Evolutionary conservation across 2,797 vertebrate species (phyloP).

Genomic region (Acanthornis magna): DNA sequence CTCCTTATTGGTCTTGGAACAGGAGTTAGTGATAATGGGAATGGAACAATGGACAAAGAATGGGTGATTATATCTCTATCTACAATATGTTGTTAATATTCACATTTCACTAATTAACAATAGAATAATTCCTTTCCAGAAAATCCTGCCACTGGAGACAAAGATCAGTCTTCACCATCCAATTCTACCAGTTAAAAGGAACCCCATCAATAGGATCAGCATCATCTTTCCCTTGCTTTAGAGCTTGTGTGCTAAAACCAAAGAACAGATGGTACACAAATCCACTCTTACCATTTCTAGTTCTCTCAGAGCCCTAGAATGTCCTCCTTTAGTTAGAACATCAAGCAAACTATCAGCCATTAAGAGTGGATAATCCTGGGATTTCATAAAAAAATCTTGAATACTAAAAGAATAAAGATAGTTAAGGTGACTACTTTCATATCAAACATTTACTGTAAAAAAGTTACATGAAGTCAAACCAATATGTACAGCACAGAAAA

Average conservation of each 20-base stretch:
- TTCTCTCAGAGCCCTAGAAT: slow-evolving; percentile 85
- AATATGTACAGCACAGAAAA: not conserved
- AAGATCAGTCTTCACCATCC: not conserved
- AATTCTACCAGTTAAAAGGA: not conserved
- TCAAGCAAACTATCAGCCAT: slow-evolving; percentile 94
- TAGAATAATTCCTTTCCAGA: not conserved
- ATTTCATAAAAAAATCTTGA: slow-evolving; percentile 86
- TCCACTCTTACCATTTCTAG: slow-evolving; percentile 75
- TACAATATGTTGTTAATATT: not conserved
- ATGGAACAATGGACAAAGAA: not conserved
- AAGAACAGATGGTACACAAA: not conserved
- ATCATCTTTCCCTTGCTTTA: not conserved
- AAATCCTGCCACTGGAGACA: not conserved
- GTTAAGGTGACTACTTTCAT: not conserved
- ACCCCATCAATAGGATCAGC: not conserved
- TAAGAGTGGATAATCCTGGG: slow-evolving; percentile 87
- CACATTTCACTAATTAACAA: not conserved
- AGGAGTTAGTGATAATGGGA: not conserved
- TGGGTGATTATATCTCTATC: not conserved
- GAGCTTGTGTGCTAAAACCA: not conserved
- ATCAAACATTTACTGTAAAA: not conserved
- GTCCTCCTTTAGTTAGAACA: slow-evolving; percentile 90
- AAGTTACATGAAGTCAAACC: not conserved
- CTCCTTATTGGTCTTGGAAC: not conserved
- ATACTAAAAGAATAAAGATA: slow-evolving; percentile 75